Percentiles rank a stretch among this genome's conserved stretches.
phyloP scores from a whole-genome alignment of 2,113 vertebrate species.

The Craseonycteris thonglongyai region DNA sequence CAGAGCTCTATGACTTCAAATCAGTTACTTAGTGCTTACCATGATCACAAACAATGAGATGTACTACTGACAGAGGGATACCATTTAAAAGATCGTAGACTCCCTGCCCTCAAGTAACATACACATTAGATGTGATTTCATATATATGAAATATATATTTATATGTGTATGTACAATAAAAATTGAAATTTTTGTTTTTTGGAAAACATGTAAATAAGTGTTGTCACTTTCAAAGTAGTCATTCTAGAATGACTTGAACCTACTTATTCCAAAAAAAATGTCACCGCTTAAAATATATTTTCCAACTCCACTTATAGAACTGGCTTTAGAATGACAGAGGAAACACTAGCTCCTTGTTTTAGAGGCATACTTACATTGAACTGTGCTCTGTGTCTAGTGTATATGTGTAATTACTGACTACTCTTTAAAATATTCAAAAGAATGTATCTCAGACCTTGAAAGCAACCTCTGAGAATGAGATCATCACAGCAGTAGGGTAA shows the following conservation, averaged over 20 bases:
- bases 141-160: background rate
- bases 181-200: background rate
- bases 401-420: background rate
- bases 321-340: background rate
- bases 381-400: background rate
- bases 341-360: background rate
- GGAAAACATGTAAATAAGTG: background rate
- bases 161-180: background rate
- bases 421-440: background rate
- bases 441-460: background rate
- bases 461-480: background rate
- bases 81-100: background rate
- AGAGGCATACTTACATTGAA: background rate
- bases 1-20: background rate
- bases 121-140: background rate
- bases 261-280: background rate
- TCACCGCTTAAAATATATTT: background rate
- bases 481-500: background rate
- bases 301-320: background rate
- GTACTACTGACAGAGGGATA: background rate
- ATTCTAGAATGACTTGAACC: background rate
- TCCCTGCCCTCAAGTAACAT: background rate
- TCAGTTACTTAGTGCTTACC: background rate
- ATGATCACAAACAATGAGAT: background rate
- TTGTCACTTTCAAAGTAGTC: background rate